These are phyloP conservation scores for Pollenia labialis DNA, from an alignment of 2,888 invertebrate genomes.

Conservation along the genomic window DNA sequence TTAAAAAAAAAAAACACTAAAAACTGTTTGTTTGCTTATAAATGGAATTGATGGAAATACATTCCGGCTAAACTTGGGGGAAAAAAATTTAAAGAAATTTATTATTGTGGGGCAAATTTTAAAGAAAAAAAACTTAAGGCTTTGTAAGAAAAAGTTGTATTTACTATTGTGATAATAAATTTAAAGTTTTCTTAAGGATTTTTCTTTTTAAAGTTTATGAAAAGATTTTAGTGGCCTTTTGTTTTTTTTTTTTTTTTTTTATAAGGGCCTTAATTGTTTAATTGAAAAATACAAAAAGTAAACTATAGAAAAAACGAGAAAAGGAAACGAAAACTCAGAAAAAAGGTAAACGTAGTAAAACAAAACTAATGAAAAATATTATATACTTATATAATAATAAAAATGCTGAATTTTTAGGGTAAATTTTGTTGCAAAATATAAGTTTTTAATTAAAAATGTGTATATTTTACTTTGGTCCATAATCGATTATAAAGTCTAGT, in stretches of 20 bases:
- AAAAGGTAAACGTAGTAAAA: no score
- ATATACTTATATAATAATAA: no score
- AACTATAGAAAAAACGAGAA: neutral
- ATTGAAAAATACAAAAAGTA: neutral
- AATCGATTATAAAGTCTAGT: no score
- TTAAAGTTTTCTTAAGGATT: slow-evolving; percentile 28
- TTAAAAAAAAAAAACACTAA: slow-evolving; percentile 15
- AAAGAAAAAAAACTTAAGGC: slow-evolving; percentile 27
- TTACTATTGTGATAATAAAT: slow-evolving; percentile 16
- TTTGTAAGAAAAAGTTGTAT: slow-evolving; percentile 23
- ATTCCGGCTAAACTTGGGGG: slow-evolving; percentile 11
- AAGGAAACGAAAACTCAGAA: no score
- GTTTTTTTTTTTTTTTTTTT: slow-evolving; percentile 21
- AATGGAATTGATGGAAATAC: slow-evolving; percentile 61
- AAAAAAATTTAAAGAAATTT: slow-evolving; percentile 21
- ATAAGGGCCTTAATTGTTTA: neutral
- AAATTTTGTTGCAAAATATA: no score
- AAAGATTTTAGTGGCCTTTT: slow-evolving; percentile 12
- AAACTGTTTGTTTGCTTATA: slow-evolving; percentile 53
- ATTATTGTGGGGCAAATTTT: slow-evolving; percentile 38
- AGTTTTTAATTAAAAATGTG: no score
- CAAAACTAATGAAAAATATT: no score
- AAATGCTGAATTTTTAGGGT: no score
- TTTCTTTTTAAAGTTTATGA: slow-evolving; percentile 20
- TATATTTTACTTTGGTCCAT: no score